phyloP scores from a whole-genome alignment of 2,113 vertebrate genomes.

The mouse (Mus musculus) region GRCm39 chr1:152396001-152396500 shows the following conservation, averaged over 20 bases:
- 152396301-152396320: background rate
- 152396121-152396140: background rate
- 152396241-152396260: background rate
- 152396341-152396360: background rate
- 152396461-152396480: background rate
- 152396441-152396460: background rate
- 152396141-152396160: background rate
- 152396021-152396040: background rate
- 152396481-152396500: background rate
- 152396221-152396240: background rate
- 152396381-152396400: background rate
- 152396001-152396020: background rate
- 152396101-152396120: background rate
- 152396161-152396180: background rate
- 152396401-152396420: background rate
- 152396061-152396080: accelerated
- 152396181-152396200: too few relatives aligned
- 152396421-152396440: background rate
- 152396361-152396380: background rate
- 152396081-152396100: background rate
- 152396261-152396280: background rate
- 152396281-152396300: background rate
- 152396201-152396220: background rate
- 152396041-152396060: background rate
- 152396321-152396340: background rate